Percentiles rank a stretch among this genome's conserved stretches.
Evolutionary conservation across 2,113 vertebrate genomes (phyloP).

Genomic region (Aphyosemion australe): DNA sequence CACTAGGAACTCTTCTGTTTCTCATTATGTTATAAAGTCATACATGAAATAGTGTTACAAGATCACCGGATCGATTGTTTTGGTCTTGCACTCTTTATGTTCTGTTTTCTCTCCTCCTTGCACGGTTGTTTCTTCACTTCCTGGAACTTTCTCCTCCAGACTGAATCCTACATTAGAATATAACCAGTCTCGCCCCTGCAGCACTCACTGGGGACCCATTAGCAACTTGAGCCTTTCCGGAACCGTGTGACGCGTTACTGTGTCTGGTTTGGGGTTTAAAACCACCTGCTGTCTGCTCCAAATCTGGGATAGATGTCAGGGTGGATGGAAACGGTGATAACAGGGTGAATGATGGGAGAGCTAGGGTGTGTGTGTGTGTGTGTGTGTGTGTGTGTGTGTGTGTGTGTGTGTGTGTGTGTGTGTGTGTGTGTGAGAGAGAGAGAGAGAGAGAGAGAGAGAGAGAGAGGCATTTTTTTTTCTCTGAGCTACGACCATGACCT

Average conservation of each 20-base stretch:
- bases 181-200: constrained; percentile 10
- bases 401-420: neutral
- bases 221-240: constrained; percentile 35
- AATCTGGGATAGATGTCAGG: constrained; percentile 30
- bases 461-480: neutral
- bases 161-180: neutral
- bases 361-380: neutral
- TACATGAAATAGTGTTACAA: constrained; percentile 16
- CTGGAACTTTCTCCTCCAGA: constrained; percentile 2
- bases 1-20: constrained; percentile 12
- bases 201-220: constrained; percentile 19
- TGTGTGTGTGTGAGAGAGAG: neutral
- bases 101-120: neutral
- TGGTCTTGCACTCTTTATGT: neutral
- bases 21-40: constrained; percentile 23
- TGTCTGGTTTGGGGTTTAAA: constrained; percentile 55
- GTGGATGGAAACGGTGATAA: constrained; percentile 36
- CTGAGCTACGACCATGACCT: constrained; percentile 51
- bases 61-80: constrained; percentile 9
- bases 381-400: too few relatives aligned
- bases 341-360: constrained; percentile 4
- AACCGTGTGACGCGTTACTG: constrained; percentile 32
- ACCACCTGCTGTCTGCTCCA: constrained; percentile 60
- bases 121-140: neutral
- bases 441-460: too few relatives aligned